Conservation (phyloP, 2,888 invertebrate species). For the Arenicola marina region DNA sequence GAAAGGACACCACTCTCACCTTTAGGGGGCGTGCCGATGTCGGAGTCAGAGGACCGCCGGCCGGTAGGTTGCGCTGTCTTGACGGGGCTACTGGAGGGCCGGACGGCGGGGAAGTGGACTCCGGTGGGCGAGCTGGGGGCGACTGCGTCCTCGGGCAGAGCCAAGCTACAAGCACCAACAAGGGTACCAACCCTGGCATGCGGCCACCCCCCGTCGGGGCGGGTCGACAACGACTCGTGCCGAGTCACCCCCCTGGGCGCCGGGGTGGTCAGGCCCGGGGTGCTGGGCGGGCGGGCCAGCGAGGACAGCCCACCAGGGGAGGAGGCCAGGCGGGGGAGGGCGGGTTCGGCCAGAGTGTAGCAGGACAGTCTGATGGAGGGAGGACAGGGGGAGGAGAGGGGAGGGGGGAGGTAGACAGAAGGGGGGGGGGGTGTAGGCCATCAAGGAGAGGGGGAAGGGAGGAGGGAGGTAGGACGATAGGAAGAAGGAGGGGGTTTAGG, state of each 20-base stretch:
- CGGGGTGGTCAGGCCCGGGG: too few species aligned
- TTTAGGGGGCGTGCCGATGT: conserved; percentile 90
- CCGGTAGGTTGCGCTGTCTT: conserved; percentile 56
- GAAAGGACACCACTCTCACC: too few species aligned
- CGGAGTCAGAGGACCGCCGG: conserved; percentile 71
- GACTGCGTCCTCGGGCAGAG: conserved; percentile 49
- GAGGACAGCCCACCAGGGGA: too few species aligned
- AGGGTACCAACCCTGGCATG: too few species aligned
- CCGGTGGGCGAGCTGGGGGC: conserved; percentile 40
- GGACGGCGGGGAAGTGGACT: conserved; percentile 39
- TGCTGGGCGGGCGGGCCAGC: too few species aligned
- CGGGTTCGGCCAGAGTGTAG: too few species aligned
- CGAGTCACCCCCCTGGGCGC: too few species aligned
- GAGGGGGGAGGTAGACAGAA: background rate
- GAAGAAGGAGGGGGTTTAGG: background rate
- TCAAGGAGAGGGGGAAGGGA: background rate
- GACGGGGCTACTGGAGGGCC: conserved; percentile 63
- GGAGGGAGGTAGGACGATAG: background rate
- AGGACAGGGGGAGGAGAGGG: background rate
- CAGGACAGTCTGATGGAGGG: background rate
- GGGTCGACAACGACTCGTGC: too few species aligned
- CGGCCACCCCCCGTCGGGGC: too few species aligned
- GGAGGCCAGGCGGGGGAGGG: background rate
- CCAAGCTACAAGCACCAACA: conserved; percentile 57
- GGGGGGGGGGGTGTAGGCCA: background rate